Evolutionary conservation across 2,888 invertebrate genomes (phyloP).

Genomic region (Polia nebulosa): DNA sequence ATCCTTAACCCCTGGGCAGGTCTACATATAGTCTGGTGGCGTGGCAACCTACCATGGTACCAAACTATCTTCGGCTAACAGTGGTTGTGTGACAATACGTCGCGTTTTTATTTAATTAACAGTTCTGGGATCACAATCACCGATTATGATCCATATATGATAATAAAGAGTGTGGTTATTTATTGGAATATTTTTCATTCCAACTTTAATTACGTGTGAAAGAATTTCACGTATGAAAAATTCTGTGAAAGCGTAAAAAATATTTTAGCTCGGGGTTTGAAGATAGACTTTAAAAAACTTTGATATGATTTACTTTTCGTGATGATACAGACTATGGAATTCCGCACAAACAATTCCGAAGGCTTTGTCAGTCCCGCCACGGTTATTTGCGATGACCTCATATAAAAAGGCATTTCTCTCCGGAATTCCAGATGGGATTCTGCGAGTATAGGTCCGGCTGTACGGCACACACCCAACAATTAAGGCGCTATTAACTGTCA

Average conservation of each 20-base stretch:
- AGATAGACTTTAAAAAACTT: not conserved
- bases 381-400: constrained; percentile 39
- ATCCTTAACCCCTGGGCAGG: too few relatives aligned
- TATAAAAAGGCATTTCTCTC: constrained; percentile 36
- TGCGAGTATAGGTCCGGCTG: not conserved
- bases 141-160: constrained; percentile 29
- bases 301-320: not conserved
- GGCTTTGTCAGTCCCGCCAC: not conserved
- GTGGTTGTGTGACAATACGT: not conserved
- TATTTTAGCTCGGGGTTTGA: not conserved
- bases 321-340: constrained; percentile 7
- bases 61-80: not conserved
- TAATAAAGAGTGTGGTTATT: not conserved
- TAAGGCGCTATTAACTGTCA: too few relatives aligned
- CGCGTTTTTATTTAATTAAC: not conserved
- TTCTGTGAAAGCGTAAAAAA: constrained; percentile 12
- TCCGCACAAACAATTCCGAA: constrained; percentile 24
- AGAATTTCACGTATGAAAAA: constrained; percentile 22
- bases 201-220: constrained; percentile 4
- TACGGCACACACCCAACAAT: not conserved
- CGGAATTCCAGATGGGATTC: constrained; percentile 33
- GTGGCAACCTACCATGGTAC: too few relatives aligned
- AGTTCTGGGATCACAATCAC: not conserved
- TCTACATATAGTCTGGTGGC: too few relatives aligned
- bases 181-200: constrained; percentile 20